These are phyloP conservation scores for Calonectris borealis DNA, from an alignment of 2,113 vertebrate genomes.

Conservation along the genomic window DNA sequence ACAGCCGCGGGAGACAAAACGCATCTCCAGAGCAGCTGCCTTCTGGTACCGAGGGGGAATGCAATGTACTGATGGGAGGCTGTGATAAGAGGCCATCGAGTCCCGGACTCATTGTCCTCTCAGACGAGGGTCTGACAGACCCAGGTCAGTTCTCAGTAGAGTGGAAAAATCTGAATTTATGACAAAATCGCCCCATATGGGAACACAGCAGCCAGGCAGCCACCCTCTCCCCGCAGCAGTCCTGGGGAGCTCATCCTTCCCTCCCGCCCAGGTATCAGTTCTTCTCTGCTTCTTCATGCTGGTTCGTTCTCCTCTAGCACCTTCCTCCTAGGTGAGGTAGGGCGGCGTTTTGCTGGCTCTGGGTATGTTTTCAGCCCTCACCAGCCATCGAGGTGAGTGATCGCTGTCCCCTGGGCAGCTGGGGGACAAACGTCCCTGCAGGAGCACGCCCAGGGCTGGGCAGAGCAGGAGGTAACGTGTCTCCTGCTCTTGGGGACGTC, in stretches of 20 bases:
- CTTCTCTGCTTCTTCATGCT: neutral
- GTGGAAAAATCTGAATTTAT: conserved; percentile 37
- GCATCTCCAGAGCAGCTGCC: conserved; percentile 49
- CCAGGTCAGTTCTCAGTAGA: conserved; percentile 40
- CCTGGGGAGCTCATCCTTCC: neutral
- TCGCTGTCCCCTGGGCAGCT: neutral
- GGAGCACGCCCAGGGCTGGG: neutral
- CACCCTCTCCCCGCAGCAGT: neutral
- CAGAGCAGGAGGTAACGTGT: neutral
- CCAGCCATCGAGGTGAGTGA: neutral
- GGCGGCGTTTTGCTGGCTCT: neutral
- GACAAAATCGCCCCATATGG: neutral
- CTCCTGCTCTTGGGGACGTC: accelerated
- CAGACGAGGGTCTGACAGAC: conserved; percentile 31
- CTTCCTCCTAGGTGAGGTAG: neutral
- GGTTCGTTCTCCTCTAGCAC: neutral
- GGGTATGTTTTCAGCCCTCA: neutral
- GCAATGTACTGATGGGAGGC: conserved; percentile 59
- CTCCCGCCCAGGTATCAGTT: neutral
- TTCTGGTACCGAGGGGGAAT: conserved; percentile 47
- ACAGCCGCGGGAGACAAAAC: neutral
- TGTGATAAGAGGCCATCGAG: conserved; percentile 55
- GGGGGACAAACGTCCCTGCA: neutral
- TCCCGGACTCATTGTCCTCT: conserved; percentile 46
- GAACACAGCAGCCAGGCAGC: neutral